Conservation (phyloP, 2,888 invertebrate species). For the Meteorus colon region DNA sequence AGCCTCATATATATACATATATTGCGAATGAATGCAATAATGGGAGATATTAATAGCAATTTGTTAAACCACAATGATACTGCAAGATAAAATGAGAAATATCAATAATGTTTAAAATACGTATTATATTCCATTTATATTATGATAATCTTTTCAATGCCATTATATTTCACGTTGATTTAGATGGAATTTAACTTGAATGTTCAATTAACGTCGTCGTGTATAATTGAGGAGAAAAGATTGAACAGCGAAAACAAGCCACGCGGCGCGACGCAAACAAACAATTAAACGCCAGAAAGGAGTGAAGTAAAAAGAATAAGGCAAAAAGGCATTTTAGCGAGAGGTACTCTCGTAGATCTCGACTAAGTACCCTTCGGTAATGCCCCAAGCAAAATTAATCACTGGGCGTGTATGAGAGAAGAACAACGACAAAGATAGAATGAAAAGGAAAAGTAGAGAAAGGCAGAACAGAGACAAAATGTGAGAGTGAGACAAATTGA, state of each 20-base stretch:
- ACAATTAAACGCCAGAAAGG: constrained; percentile 32
- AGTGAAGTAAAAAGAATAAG: constrained; percentile 25
- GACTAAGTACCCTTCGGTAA: constrained; percentile 66
- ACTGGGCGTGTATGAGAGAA: constrained; percentile 52
- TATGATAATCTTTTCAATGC: neutral
- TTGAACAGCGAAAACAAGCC: constrained; percentile 29
- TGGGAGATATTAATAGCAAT: too few relatives aligned
- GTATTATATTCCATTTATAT: neutral
- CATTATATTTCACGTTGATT: neutral
- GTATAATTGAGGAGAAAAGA: constrained; percentile 22
- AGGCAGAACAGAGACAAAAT: neutral
- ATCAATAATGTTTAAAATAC: neutral
- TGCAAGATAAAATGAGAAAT: neutral
- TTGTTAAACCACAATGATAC: too few relatives aligned
- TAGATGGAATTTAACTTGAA: constrained; percentile 12
- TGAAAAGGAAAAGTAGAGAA: constrained; percentile 24
- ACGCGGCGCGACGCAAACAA: constrained; percentile 29
- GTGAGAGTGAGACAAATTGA: neutral
- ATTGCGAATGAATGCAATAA: too few relatives aligned
- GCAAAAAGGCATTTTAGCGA: constrained; percentile 26
- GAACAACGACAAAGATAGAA: constrained; percentile 21
- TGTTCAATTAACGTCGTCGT: constrained; percentile 29
- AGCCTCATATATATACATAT: too few relatives aligned
- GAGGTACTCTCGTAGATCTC: constrained; percentile 60
- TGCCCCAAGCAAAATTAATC: constrained; percentile 64